Conservation (phyloP, 2,888 invertebrate species). For the Clostera curtula region DNA sequence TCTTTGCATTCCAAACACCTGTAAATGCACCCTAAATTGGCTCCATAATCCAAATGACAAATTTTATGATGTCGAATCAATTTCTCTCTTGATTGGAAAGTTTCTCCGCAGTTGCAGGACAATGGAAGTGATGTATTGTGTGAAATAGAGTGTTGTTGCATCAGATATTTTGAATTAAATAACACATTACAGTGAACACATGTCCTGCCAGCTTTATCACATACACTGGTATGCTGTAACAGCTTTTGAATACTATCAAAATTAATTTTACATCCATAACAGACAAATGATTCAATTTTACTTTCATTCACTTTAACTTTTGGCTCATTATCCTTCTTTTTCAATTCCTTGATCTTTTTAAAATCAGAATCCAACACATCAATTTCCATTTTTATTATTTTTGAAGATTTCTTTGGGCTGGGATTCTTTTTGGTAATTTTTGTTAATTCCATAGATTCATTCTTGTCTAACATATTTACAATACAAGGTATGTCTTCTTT, state of each 20-base stretch:
- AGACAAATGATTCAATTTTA: slow-evolving; percentile 33
- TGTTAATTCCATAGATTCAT: slow-evolving; percentile 35
- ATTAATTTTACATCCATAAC: slow-evolving; percentile 54
- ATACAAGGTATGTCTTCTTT: slow-evolving; percentile 66
- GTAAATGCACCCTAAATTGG: slow-evolving; percentile 41
- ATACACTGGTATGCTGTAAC: slow-evolving; percentile 52
- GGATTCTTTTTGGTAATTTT: slow-evolving; percentile 33
- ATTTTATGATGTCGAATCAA: slow-evolving; percentile 44
- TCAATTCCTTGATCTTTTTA: slow-evolving; percentile 50
- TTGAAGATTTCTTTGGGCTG: slow-evolving; percentile 47
- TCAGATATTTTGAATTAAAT: slow-evolving; percentile 56
- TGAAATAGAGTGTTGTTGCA: slow-evolving; percentile 46
- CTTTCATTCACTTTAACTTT: slow-evolving; percentile 31
- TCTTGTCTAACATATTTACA: slow-evolving; percentile 58
- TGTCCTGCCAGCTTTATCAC: slow-evolving; percentile 50
- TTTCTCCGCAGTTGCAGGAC: slow-evolving; percentile 47
- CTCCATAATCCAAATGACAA: slow-evolving; percentile 42
- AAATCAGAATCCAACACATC: slow-evolving; percentile 58
- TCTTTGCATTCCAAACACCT: slow-evolving; percentile 58
- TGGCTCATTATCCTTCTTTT: slow-evolving; percentile 42
- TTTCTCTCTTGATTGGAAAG: slow-evolving; percentile 40
- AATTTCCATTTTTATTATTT: slow-evolving; percentile 39
- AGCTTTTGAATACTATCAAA: slow-evolving; percentile 46
- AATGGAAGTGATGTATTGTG: slow-evolving; percentile 32
- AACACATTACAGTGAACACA: slow-evolving; percentile 50